These are phyloP conservation scores for Melipona bicolor DNA, from an alignment of 2,888 invertebrate genomes.

Conservation along the genomic window DNA sequence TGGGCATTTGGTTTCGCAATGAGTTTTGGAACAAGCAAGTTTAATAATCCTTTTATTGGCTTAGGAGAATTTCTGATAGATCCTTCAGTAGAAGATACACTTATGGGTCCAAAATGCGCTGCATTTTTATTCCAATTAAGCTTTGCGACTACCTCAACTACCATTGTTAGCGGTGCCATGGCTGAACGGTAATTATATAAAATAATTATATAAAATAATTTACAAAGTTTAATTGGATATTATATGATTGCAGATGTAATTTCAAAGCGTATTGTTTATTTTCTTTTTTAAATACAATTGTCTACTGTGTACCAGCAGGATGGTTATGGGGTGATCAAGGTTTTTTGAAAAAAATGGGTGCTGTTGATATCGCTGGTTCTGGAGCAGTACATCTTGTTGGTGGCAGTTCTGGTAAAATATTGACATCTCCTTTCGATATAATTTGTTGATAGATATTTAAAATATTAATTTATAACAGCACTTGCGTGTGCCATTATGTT, in stretches of 20 bases:
- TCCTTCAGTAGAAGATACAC: slow-evolving; percentile 89
- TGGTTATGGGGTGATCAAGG: slow-evolving; percentile 97
- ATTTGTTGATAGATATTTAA: slow-evolving; percentile 4
- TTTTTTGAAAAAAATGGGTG: slow-evolving; percentile 92
- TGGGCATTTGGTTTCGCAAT: slow-evolving; percentile 98
- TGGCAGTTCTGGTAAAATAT: slow-evolving; percentile 84
- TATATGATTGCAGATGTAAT: slow-evolving; percentile 88
- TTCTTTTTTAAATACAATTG: slow-evolving; percentile 94
- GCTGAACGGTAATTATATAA: slow-evolving; percentile 90
- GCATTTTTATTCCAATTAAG: slow-evolving; percentile 96
- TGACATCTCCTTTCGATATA: background rate
- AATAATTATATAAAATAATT: background rate
- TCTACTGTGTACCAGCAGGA: slow-evolving; percentile 96
- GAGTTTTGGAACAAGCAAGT: slow-evolving; percentile 91
- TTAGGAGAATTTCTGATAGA: slow-evolving; percentile 92
- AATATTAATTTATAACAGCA: slow-evolving; percentile 86
- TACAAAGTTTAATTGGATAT: background rate
- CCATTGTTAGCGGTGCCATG: slow-evolving; percentile 97
- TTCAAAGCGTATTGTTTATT: slow-evolving; percentile 96
- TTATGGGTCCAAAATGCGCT: slow-evolving; percentile 94
- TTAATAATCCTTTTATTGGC: slow-evolving; percentile 92
- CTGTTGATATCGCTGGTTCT: slow-evolving; percentile 96
- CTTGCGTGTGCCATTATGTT: slow-evolving; percentile 95
- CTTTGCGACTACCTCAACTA: slow-evolving; percentile 95
- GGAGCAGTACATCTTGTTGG: slow-evolving; percentile 96